phyloP scores from a whole-genome alignment of 1,140 invertebrate genomes.

The Pollicipes pollicipes region DNA sequence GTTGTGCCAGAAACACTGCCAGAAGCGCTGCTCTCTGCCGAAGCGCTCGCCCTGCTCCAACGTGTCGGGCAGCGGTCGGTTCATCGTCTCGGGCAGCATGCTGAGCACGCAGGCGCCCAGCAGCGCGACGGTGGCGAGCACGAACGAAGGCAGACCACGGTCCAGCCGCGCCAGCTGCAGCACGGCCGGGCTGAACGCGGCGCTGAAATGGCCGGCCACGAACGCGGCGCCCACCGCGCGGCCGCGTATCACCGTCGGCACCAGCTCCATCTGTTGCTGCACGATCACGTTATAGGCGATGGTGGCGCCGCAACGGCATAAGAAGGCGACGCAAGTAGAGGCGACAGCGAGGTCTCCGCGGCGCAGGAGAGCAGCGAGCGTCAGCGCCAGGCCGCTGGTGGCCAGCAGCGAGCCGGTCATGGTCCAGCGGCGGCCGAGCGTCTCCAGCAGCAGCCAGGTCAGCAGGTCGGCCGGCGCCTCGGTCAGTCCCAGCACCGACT shows the following conservation, averaged over 20 bases:
- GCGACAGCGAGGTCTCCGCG: neutral
- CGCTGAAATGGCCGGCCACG: neutral
- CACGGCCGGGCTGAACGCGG: neutral
- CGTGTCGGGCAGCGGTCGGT: conserved; percentile 61
- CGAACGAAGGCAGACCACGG: neutral
- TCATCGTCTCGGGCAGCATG: conserved; percentile 61
- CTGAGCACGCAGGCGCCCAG: conserved; percentile 49
- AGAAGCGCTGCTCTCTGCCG: conserved; percentile 32
- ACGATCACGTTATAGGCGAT: conserved; percentile 7
- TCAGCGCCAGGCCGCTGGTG: neutral
- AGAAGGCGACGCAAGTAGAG: conserved; percentile 8
- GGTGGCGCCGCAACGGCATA: conserved; percentile 8
- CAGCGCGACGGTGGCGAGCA: conserved; percentile 41
- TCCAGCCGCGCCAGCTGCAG: conserved; percentile 1
- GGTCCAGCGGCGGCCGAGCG: conserved; percentile 64
- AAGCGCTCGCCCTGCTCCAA: conserved; percentile 67
- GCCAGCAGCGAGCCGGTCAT: conserved; percentile 39
- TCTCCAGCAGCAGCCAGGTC: conserved; percentile 54
- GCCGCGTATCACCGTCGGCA: conserved; percentile 4
- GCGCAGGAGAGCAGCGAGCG: neutral
- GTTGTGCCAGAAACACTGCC: conserved; percentile 22
- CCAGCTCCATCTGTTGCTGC: conserved; percentile 11
- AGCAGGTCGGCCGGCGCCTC: conserved; percentile 67
- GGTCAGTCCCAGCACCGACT: conserved; percentile 59
- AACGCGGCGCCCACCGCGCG: neutral